phyloP scores from a whole-genome alignment of 2,113 vertebrate genomes.

The Coturnix japonica region DNA sequence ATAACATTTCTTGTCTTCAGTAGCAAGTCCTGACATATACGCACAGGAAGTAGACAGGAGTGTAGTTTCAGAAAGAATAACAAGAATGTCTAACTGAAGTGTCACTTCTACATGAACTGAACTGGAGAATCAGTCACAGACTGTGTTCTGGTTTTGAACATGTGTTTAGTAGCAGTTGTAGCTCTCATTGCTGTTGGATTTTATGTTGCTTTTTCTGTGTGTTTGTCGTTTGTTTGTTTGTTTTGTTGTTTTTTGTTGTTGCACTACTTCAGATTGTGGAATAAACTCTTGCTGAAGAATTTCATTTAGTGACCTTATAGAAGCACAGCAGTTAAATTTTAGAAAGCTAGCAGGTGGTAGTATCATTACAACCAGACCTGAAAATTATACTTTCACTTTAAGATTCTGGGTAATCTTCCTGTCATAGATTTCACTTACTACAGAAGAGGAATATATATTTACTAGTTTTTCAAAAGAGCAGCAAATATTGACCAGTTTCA shows the following conservation, averaged over 20 bases:
- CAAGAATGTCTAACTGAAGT: neutral
- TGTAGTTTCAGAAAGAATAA: neutral
- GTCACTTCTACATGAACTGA: neutral
- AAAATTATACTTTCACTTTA: neutral
- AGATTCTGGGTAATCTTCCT: neutral
- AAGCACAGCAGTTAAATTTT: neutral
- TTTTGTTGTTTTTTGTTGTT: neutral
- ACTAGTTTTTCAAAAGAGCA: conserved; percentile 49
- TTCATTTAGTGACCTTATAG: neutral
- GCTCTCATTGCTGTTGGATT: neutral
- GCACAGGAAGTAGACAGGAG: neutral
- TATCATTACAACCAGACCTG: neutral
- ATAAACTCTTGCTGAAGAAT: neutral
- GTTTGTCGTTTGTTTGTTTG: neutral
- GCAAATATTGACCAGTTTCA: conserved; percentile 34
- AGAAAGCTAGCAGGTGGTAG: conserved; percentile 17
- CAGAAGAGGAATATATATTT: conserved; percentile 48
- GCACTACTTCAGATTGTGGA: neutral
- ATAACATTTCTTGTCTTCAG: neutral
- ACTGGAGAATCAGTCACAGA: neutral
- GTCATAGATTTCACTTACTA: neutral
- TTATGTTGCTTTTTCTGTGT: neutral
- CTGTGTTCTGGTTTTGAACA: neutral
- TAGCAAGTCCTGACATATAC: neutral
- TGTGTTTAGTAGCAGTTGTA: fast-evolving